A percentile compares a stretch with the other conserved stretches of the same genome.
phyloP scores from a whole-genome alignment of 2,797 vertebrate species.

The Dromococcyx pavoninus region DNA sequence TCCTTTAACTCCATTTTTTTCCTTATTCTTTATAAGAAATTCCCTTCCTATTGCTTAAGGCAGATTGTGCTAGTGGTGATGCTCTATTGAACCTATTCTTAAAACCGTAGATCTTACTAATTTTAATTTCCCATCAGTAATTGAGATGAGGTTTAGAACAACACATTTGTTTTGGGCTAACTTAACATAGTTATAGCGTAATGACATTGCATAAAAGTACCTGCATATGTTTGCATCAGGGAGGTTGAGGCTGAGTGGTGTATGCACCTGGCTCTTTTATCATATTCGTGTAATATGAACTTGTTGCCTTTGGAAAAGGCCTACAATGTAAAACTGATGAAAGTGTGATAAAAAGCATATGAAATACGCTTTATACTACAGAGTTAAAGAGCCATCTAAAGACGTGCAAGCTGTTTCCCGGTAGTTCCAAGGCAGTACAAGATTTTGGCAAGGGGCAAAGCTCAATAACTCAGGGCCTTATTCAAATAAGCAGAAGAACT shows the following conservation, averaged over 20 bases:
- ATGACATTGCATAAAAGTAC: neutral
- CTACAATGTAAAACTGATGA: neutral
- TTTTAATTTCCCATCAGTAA: neutral
- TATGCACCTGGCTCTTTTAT: neutral
- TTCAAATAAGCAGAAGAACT: neutral
- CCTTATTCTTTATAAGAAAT: conserved; percentile 15
- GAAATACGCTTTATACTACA: neutral
- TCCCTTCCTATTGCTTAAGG: neutral
- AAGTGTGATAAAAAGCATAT: neutral
- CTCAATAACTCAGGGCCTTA: neutral
- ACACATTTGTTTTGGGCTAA: neutral
- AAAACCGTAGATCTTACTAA: neutral
- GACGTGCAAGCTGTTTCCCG: neutral
- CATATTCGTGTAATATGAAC: neutral
- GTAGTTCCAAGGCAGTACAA: neutral
- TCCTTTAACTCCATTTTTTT: neutral
- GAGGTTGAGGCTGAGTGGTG: neutral
- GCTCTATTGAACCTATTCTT: neutral
- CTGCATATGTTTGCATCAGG: neutral
- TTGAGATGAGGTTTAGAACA: neutral
- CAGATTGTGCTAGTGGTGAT: neutral
- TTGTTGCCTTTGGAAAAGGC: neutral
- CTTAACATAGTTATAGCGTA: neutral
- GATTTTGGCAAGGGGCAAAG: neutral
- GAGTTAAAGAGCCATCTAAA: neutral